Evolutionary conservation across 2,888 invertebrate genomes (phyloP).

Genomic region (Yponomeuta malinellus): DNA sequence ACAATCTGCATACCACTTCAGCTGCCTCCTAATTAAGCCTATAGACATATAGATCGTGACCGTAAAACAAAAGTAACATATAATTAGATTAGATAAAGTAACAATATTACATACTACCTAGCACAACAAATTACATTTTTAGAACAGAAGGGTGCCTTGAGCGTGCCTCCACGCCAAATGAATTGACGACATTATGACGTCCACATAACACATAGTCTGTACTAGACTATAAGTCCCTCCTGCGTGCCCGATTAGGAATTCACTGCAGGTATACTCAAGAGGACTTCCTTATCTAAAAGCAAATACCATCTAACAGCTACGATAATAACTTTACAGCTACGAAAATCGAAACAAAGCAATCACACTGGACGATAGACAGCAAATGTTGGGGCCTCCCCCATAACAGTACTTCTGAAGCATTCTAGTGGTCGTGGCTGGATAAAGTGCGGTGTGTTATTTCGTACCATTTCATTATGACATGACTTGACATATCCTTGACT

Average conservation of each 20-base stretch:
- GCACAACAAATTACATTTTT: constrained; percentile 17
- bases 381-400: too few species aligned
- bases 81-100: constrained; percentile 67
- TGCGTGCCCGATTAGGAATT: too few species aligned
- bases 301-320: too few species aligned
- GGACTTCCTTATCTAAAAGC: too few species aligned
- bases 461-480: constrained; percentile 33
- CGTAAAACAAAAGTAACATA: constrained; percentile 55
- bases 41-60: constrained; percentile 46
- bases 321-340: too few species aligned
- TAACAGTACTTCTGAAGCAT: background rate
- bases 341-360: too few species aligned
- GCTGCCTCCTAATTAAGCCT: constrained; percentile 32
- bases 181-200: too few species aligned
- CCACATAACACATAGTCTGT: too few species aligned
- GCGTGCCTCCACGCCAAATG: too few species aligned
- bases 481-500: constrained; percentile 49
- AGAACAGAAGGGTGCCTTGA: background rate
- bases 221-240: too few species aligned
- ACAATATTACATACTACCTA: constrained; percentile 43
- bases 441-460: constrained; percentile 18
- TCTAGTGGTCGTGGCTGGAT: background rate
- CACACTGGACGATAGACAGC: too few species aligned
- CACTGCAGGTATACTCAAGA: too few species aligned
- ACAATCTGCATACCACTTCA: constrained; percentile 21